Evolutionary conservation across 2,888 invertebrate genomes (phyloP), one percentile per base, ranked within the genome.

Genomic region (Drosophila rubida): DNA sequence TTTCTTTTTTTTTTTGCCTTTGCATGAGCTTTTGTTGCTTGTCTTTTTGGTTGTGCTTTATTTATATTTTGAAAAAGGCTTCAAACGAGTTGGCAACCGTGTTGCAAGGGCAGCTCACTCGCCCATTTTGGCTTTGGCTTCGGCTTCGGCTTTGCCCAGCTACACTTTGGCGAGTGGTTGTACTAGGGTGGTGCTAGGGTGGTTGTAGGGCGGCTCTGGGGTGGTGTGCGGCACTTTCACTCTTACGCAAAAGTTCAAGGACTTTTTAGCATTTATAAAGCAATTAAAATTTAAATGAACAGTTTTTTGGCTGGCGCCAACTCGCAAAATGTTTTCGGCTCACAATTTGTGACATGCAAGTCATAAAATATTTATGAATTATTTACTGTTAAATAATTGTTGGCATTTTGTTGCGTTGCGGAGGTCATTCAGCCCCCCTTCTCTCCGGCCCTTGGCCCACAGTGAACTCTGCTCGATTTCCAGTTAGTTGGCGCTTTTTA

Each of bases 241-340:
- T 80, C 77, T 80, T 75, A 79, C 77, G 79, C 78, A 81, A 81
- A 86, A 88, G 89, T 90, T 89, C 89, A 90, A 88, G 89, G 90
- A 86, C 88, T 89, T 89, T 87, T 89, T 81, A 87, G 84, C 89
- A 90, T 90, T 90, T 89, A 90, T 89, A 89, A 90, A 90, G 90
- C 89, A 90, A 90, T 90, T 90, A 90, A 90, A 90, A 89, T 90
- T 90, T 88, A 90, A 89, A 90, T 90, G 87, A 90, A 87, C 81
- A 87, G 78, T 86, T 85, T 79, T 78, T 60, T 58, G 64, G 60
- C 54, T 51, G 51, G 59, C 61, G 64, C 53, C 66, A 48, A 57
- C 41, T 69, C 62, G 39, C 51, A 71, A 65, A 73, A 63, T 61
- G 61, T 66, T 78, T 69, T 60, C 37, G 6, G 30, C 69, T 60